Evolutionary conservation across 2,888 invertebrate species (phyloP), one percentile per base, ranked within the genome.

Genomic region (Drosophila ustulata): DNA sequence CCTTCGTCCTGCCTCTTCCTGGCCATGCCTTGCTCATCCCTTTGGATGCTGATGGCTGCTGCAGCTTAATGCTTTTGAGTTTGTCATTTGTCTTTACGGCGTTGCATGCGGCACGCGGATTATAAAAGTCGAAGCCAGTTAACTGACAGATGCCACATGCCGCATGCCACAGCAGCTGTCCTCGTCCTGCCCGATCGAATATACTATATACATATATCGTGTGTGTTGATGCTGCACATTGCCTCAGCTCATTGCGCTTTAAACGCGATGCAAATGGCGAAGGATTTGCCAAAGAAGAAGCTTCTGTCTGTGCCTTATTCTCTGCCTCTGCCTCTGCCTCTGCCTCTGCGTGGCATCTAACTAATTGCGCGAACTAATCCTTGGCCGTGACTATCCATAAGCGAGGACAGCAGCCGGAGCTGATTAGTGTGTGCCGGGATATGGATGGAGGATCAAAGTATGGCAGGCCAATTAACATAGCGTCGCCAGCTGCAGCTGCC

Each of bases 341-440:
- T 13, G 39, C 13, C 51, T 41, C 32, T 28, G 53, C 51, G 56
- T 45, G 46, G 56, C 66, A 62, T 56, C 64, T 63, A 78, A 74
- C 86, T 89, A 90, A 90, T 90, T 90, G 85, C 75, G 66, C 82
- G 61, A 79, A 87, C 84, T 85, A 90, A 90, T 89, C 86, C 86
- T 68, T 75, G 76, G 78, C 76, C 85, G 78, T 82, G 86, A 82
- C 81, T 80, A 82, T 76, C 85, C 84, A 80, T 82, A 76, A 72
- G 39, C 39, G n/a, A 18, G 28, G 11, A 39, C 41, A 11, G 39
- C 7, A 23, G 30, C 52, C 8, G 11, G 32, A 53, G 57, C 32
- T 45, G 68, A 72, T 72, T 71, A 66, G 64, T 23, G 39, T 28
- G 18, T 7, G 43, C 51, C 37, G 25, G 34, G 47, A 43, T 64